Evolutionary conservation across 2,888 invertebrate species (phyloP).

Genomic region (Drosophila differens): DNA sequence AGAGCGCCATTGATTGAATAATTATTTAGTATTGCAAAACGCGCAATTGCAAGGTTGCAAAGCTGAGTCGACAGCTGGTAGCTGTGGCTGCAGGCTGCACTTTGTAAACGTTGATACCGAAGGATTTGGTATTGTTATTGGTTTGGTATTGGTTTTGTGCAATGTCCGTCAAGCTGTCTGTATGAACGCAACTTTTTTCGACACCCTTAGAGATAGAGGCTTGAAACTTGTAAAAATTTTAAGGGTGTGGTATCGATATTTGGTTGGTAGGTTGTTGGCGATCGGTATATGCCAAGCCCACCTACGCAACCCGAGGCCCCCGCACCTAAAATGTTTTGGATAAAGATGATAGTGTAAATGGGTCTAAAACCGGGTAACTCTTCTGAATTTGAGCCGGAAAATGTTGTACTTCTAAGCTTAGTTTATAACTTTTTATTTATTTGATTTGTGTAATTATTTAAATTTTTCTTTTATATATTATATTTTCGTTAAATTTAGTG

Average conservation of each 20-base stretch:
- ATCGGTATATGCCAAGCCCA: not conserved
- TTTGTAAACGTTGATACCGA: not conserved
- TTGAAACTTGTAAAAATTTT: not conserved
- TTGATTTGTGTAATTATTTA: conserved; percentile 9
- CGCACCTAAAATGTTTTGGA: not conserved
- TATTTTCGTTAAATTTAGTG: conserved; percentile 38
- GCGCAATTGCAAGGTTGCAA: not conserved
- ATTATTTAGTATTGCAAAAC: not conserved
- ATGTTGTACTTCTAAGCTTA: not conserved
- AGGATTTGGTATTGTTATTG: not conserved
- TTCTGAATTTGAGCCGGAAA: not conserved
- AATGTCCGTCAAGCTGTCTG: not conserved
- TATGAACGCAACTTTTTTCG: not conserved
- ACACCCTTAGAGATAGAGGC: not conserved
- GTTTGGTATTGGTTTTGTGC: not conserved
- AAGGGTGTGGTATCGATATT: not conserved
- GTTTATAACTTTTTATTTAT: conserved; percentile 6
- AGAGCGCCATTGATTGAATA: not conserved
- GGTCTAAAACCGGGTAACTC: not conserved
- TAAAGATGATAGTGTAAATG: not conserved
- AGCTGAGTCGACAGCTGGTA: not conserved
- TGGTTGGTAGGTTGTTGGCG: not conserved
- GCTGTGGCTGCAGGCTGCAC: not conserved
- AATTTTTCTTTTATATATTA: conserved; percentile 19
- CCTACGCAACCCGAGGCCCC: not conserved